Evolutionary conservation across 2,797 vertebrate genomes (phyloP).

Genomic region (Syngnathus rostellatus): DNA sequence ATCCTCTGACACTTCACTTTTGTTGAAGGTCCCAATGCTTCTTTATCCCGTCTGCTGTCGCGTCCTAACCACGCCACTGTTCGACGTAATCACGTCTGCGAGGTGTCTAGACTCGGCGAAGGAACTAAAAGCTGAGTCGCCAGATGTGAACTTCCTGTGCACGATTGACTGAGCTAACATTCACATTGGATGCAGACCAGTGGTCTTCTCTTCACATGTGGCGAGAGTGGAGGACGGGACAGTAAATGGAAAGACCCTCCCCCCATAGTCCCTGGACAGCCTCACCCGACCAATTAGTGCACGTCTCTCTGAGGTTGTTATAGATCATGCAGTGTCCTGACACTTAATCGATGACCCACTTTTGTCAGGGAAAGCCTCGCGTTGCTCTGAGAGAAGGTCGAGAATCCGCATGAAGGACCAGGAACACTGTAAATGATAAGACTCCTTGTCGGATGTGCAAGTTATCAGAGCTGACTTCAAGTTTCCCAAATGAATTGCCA

Average conservation of each 20-base stretch:
- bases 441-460: constrained; percentile 13
- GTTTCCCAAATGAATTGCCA: constrained; percentile 6
- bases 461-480: constrained; percentile 30
- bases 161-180: not conserved
- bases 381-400: not conserved
- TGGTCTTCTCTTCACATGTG: constrained; percentile 18
- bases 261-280: constrained; percentile 4
- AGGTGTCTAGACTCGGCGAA: not conserved
- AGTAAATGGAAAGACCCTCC: not conserved
- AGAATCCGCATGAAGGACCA: constrained; percentile 6
- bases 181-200: constrained; percentile 12
- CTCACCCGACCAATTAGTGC: constrained; percentile 31
- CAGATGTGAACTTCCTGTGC: not conserved
- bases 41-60: not conserved
- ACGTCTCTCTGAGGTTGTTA: constrained; percentile 37
- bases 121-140: constrained; percentile 1
- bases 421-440: constrained; percentile 11
- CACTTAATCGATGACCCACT: constrained; percentile 53
- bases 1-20: not conserved
- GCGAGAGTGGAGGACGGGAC: constrained; percentile 2
- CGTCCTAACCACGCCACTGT: not conserved
- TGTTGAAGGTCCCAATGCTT: not conserved
- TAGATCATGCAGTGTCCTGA: constrained; percentile 46
- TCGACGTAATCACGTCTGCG: not conserved
- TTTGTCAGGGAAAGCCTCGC: constrained; percentile 9